A percentile compares a stretch with the other conserved stretches of the same genome.
Conservation (phyloP, 2,888 invertebrate species). For the Drosophila falleni region DNA sequence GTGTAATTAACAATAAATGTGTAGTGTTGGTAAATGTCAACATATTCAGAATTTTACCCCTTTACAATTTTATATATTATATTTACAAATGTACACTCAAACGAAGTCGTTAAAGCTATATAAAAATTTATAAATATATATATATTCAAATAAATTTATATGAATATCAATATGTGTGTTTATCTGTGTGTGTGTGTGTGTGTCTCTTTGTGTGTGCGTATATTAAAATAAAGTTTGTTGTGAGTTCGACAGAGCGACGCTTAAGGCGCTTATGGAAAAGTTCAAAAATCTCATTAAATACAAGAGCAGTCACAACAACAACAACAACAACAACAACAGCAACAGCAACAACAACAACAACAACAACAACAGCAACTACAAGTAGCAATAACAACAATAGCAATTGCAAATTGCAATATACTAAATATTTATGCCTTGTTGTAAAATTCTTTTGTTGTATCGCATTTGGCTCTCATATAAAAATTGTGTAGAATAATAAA, state of each 20-base stretch:
- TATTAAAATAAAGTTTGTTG: slow-evolving; percentile 32
- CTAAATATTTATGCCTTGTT: slow-evolving; percentile 74
- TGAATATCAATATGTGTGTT: slow-evolving; percentile 16
- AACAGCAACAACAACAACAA: slow-evolving; percentile 30
- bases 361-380: slow-evolving; percentile 34
- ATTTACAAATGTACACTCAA: too few species aligned
- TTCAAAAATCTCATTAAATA: slow-evolving; percentile 78
- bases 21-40: slow-evolving; percentile 1
- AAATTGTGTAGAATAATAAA: slow-evolving; percentile 80
- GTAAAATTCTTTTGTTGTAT: slow-evolving; percentile 70
- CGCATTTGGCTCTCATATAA: slow-evolving; percentile 67
- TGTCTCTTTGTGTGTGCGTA: slow-evolving; percentile 6
- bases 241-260: slow-evolving; percentile 48
- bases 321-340: slow-evolving; percentile 42
- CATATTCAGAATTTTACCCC: not conserved
- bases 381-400: slow-evolving; percentile 43
- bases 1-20: not conserved
- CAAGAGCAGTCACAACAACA: slow-evolving; percentile 47
- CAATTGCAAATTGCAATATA: slow-evolving; percentile 69
- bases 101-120: not conserved
- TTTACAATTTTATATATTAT: too few species aligned
- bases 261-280: slow-evolving; percentile 75
- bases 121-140: not conserved
- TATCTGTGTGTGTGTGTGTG: too few species aligned
- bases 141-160: not conserved